Evolutionary conservation across 2,113 vertebrate species (phyloP), one percentile per base, ranked within the genome.

Genomic region (Penelope pileata): DNA sequence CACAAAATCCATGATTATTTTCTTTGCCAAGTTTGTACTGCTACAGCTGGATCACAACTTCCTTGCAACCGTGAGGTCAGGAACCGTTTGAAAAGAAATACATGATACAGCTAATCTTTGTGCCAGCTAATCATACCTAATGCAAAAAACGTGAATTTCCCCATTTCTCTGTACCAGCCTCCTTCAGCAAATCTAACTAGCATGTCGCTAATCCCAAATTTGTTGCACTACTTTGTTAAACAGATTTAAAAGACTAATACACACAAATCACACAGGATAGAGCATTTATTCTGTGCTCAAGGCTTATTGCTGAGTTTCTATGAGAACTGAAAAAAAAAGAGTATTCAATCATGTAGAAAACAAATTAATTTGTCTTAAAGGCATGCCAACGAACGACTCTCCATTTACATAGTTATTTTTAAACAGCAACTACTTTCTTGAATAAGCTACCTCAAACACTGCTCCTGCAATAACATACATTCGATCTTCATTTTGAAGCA

Each of bases 21-120:
- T 87, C 90, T 77, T 70, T 90, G 87, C 73, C 92, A 91, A 86
- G 91, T 93, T 83, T 88, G 74, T 84, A 70, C 85, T 77, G 63
- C 80, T 91, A 60, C 82, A 95, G 92, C 93, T 91, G 73, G 76
- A 94, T 87, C 93, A 74, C 85, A 80, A 91, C 80, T 93, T 94
- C 76, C 90, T 82, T 64, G 70, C 40, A 81, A 59, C 40, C 63
- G 0, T 34, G 79, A 94, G 92, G 90, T 95, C 94, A 94, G 50
- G 47, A 86, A 68, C 40, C 4, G 1, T 69, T 93, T 87, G 51
- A 95, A 82, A 92, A 86, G 77, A 96, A 93, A 80, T 26, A 16
- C 32, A 60, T 5, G 0, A 90, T 64, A 83, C 34, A 91, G 73
- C 59, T 91, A 60, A 90, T 84, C 70, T 88, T 78, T 43, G 67